A percentile compares a stretch with the other conserved stretches of the same genome.
These are phyloP conservation scores for Pangasius djambal DNA, from an alignment of 2,797 vertebrate species.

Conservation along the genomic window DNA sequence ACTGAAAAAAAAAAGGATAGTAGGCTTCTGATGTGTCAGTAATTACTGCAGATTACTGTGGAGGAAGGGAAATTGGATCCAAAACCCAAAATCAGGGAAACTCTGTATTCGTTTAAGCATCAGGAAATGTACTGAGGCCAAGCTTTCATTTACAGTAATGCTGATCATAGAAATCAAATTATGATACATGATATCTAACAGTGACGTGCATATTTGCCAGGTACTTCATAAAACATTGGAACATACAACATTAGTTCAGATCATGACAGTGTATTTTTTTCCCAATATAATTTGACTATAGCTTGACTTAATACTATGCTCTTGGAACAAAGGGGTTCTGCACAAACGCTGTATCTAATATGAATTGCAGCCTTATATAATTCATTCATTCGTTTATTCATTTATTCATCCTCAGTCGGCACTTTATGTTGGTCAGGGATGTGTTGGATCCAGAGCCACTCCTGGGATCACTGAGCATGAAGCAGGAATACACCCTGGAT, in stretches of 20 bases:
- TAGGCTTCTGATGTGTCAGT: constrained; percentile 39
- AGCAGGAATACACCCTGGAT: not conserved
- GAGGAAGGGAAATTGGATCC: constrained; percentile 11
- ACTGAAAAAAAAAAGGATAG: constrained; percentile 10
- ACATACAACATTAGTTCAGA: not conserved
- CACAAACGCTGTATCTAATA: not conserved
- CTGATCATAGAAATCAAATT: not conserved
- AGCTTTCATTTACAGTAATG: not conserved
- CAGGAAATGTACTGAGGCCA: not conserved
- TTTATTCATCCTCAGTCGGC: not conserved
- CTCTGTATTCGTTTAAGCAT: not conserved
- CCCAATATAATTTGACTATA: not conserved
- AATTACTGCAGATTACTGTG: constrained; percentile 39
- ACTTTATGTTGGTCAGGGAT: not conserved
- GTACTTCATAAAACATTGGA: not conserved
- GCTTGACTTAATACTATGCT: not conserved
- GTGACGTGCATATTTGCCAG: not conserved
- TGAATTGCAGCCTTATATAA: no score
- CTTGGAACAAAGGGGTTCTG: not conserved
- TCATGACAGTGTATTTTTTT: not conserved
- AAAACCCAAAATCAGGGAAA: constrained; percentile 24
- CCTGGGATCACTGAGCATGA: not conserved
- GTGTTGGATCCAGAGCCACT: not conserved
- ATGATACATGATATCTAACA: not conserved
- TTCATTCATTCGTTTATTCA: no score